phyloP scores from a whole-genome alignment of 2,888 invertebrate species.

The Periphyllus acericola region DNA sequence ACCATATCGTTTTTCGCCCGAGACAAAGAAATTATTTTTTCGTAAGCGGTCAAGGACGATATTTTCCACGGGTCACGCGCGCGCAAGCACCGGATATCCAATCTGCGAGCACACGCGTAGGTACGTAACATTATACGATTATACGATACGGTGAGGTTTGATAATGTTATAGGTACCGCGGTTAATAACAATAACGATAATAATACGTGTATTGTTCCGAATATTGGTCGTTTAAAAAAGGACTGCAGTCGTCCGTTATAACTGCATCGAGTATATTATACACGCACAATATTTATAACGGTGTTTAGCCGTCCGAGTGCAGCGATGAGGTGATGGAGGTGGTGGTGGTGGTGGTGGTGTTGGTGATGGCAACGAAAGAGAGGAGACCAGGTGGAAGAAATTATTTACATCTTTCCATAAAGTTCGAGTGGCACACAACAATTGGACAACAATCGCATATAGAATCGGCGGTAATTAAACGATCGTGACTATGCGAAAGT shows the following conservation, averaged over 20 bases:
- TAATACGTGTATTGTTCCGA: background rate
- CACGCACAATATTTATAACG: background rate
- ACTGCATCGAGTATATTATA: background rate
- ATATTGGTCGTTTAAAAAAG: background rate
- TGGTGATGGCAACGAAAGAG: background rate
- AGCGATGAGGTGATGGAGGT: too few relatives aligned
- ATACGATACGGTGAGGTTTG: background rate
- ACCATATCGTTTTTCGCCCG: background rate
- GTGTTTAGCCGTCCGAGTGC: background rate
- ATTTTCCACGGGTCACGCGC: background rate
- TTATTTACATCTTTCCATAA: conserved; percentile 23
- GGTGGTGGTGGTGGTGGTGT: too few relatives aligned
- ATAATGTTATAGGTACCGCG: background rate
- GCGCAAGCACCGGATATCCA: background rate
- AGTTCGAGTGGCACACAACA: conserved; percentile 46
- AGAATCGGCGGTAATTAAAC: conserved; percentile 58
- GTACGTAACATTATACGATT: background rate
- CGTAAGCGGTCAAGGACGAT: background rate
- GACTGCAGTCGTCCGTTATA: too few relatives aligned
- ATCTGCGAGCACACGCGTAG: too few relatives aligned
- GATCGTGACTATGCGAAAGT: conserved; percentile 60
- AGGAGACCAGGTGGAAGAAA: background rate
- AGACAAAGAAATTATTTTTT: background rate
- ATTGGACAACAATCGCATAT: conserved; percentile 56
- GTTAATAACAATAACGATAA: too few relatives aligned